A percentile compares a stretch with the other conserved stretches of the same genome.
These are phyloP conservation scores for Philopedon plagiatum DNA, from an alignment of 2,888 invertebrate species.

Conservation along the genomic window DNA sequence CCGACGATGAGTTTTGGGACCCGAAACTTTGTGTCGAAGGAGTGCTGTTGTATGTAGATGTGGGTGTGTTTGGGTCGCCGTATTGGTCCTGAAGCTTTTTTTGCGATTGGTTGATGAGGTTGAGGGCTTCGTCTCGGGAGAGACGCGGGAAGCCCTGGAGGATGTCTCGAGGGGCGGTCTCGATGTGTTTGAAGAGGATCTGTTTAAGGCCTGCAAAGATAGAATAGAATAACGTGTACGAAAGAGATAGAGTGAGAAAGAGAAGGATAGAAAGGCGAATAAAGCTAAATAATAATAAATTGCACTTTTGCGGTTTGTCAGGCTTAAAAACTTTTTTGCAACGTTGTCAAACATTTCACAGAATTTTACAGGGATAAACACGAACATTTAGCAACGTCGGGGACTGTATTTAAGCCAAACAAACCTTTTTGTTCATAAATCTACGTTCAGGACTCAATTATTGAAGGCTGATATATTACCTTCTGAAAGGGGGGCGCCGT, in stretches of 20 bases:
- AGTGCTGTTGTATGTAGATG: not conserved
- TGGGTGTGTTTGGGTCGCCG: conserved; percentile 55
- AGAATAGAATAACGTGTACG: not conserved
- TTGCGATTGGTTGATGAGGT: conserved; percentile 70
- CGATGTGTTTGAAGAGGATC: conserved; percentile 79
- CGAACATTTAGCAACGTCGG: no score
- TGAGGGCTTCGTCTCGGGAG: conserved; percentile 81
- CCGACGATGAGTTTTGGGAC: conserved; percentile 11
- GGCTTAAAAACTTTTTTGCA: no score
- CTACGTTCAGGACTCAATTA: no score
- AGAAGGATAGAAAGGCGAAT: not conserved
- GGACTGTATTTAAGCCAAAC: no score
- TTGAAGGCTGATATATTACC: no score
- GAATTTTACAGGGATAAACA: no score
- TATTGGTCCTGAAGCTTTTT: conserved; percentile 69
- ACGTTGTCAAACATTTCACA: no score
- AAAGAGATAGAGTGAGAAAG: not conserved
- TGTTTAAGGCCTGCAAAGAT: conserved; percentile 63
- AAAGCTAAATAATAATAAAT: no score
- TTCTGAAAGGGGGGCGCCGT: conserved; percentile 88
- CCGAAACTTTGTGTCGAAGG: conserved; percentile 8
- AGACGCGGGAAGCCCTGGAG: conserved; percentile 90
- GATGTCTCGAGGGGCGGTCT: conserved; percentile 92
- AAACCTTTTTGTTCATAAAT: no score
- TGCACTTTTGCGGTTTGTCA: no score